phyloP scores from a whole-genome alignment of 1,140 invertebrate species.

The Aradophagus sp. region DNA sequence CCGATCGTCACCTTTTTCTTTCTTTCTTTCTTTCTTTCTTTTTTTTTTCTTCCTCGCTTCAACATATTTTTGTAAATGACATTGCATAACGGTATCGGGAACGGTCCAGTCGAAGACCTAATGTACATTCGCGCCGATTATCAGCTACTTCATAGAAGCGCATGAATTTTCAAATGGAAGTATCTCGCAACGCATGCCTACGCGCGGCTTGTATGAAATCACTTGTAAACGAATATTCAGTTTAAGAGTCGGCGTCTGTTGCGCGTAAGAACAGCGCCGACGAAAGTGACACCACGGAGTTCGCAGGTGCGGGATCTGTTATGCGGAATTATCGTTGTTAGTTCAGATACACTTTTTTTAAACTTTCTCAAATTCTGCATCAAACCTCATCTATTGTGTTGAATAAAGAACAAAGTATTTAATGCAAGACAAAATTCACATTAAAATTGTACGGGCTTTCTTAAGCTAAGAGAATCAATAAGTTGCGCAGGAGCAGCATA shows the following conservation, averaged over 20 bases:
- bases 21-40: no score
- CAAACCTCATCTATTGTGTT: no score
- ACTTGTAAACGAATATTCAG: constrained; percentile 50
- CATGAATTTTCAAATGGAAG: constrained; percentile 42
- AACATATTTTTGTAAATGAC: constrained; percentile 61
- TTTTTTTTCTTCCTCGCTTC: constrained; percentile 24
- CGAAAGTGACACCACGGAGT: constrained; percentile 49
- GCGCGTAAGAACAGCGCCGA: constrained; percentile 42
- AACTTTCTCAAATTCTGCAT: no score
- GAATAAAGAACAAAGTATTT: no score
- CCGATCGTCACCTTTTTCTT: constrained; percentile 40
- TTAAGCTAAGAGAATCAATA: no score
- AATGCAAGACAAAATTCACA: no score
- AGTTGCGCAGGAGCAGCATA: no score
- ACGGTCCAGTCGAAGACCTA: constrained; percentile 63
- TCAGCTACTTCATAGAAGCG: constrained; percentile 45
- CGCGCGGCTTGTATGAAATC: constrained; percentile 38
- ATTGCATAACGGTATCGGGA: constrained; percentile 65
- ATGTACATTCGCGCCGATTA: constrained; percentile 57
- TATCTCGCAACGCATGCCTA: constrained; percentile 31
- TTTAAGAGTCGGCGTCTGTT: constrained; percentile 45
- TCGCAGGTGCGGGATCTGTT: no score
- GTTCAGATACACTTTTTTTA: no score
- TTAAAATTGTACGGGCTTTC: no score
- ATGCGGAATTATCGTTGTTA: no score